Evolutionary conservation across 2,888 invertebrate species (phyloP), one percentile per base, ranked within the genome.

Genomic region (Apamea epomidion): DNA sequence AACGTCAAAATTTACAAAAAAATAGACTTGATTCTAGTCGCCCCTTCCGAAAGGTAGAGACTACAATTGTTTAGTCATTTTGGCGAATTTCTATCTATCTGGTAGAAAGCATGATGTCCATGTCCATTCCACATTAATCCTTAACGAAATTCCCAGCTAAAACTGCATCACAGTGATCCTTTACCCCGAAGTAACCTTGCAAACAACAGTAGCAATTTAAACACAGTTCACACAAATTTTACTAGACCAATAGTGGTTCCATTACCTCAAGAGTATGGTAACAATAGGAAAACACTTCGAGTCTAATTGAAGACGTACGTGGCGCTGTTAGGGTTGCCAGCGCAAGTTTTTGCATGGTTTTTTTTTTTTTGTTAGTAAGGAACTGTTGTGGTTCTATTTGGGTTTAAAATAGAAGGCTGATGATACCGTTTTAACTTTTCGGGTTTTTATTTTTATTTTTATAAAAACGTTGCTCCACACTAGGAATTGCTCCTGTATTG

Each of bases 301-400:
- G 65, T 85, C 81, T 86, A 86, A 86, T 86, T 86, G 86, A 78
- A 86, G 85, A 86, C 67, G 76, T 81, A 87, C 85, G 85, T 81
- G 85, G 68, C 32, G 67, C 64, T 18, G 60, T 48, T 54, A 86
- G 88, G 86, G 88, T 62, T 86, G 81, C 0, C 77, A 62, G n/a
- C 1, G 10, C 29, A 14, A 14, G 48, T 10, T 71, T 69, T 32
- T 8, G 12, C 6, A 21, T 32, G n/a, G n/a, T 58, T n/a, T n/a
- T 12, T 25, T 25, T 25, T 10, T 65, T 21, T 4, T 12, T 6
- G 21, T 25, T 25, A 67, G 6, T 37, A 37, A 25, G 14, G 7
- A 14, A 37, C 10, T 21, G 21, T 32, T 65, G 21, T 32, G 18
- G 64, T 64, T 32, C 18, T 64, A 32, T 65, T 37, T 21, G 21